Evolutionary conservation across 1,140 invertebrate species (phyloP).

Genomic region (Drosophila punjabiensis): DNA sequence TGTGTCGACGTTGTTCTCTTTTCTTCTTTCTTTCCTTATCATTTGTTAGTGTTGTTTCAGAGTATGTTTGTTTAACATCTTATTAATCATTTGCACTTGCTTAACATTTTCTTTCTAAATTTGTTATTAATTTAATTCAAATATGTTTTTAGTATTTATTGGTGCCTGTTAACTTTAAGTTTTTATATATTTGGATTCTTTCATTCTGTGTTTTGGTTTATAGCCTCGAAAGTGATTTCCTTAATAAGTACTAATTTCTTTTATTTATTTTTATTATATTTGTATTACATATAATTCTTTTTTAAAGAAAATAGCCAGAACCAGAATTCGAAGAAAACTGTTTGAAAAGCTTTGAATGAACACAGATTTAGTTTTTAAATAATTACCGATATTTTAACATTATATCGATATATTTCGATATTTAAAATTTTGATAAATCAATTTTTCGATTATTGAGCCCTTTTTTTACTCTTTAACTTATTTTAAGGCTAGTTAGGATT

Average conservation of each 20-base stretch:
- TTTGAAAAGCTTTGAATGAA: no score
- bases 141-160: slow-evolving; percentile 8
- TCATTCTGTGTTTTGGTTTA: not conserved
- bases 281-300: not conserved
- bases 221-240: slow-evolving; percentile 3
- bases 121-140: not conserved
- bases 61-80: slow-evolving; percentile 1
- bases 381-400: no score
- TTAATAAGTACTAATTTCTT: not conserved
- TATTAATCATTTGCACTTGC: slow-evolving; percentile 1
- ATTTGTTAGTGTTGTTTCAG: not conserved
- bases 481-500: not conserved
- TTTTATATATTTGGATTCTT: not conserved
- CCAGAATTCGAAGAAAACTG: no score
- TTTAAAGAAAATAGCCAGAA: no score
- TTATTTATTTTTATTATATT: not conserved
- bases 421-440: not conserved
- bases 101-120: not conserved
- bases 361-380: no score
- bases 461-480: not conserved
- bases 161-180: slow-evolving; percentile 14
- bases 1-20: slow-evolving; percentile 3
- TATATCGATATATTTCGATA: not conserved
- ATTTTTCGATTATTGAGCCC: not conserved
- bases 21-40: not conserved